These are phyloP conservation scores for Triplophysa bombifrons DNA, from an alignment of 2,797 vertebrate genomes.

Conservation along the genomic window DNA sequence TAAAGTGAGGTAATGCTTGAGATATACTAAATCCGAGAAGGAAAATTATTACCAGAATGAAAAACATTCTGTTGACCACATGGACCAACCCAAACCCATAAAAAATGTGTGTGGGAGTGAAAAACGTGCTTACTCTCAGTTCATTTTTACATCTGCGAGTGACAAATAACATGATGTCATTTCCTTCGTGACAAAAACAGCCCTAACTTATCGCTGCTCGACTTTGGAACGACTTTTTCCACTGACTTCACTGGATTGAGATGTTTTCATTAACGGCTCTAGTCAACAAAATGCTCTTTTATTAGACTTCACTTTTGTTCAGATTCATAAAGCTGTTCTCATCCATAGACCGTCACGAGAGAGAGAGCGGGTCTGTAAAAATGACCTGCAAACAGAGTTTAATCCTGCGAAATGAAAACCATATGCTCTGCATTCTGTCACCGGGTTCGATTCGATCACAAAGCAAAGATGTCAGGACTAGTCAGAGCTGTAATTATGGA, in stretches of 20 bases:
- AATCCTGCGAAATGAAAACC: constrained; percentile 50
- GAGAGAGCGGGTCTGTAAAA: constrained; percentile 20
- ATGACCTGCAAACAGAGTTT: constrained; percentile 39
- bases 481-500: constrained; percentile 41
- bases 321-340: constrained; percentile 39
- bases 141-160: constrained; percentile 42
- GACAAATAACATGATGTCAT: constrained; percentile 41
- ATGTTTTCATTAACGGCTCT: constrained; percentile 32
- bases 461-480: constrained; percentile 41
- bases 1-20: neutral
- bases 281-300: neutral
- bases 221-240: constrained; percentile 3
- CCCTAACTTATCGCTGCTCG: neutral
- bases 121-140: constrained; percentile 26
- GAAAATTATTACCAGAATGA: constrained; percentile 27
- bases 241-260: constrained; percentile 23
- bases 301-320: constrained; percentile 28
- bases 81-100: constrained; percentile 18
- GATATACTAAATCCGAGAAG: neutral
- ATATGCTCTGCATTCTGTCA: constrained; percentile 34
- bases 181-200: constrained; percentile 43
- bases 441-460: constrained; percentile 42
- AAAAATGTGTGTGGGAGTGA: neutral
- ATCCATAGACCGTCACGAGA: constrained; percentile 14
- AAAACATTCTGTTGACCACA: constrained; percentile 16